Evolutionary conservation across 2,888 invertebrate genomes (phyloP).

Genomic region (Amblyjoppa proteus): DNA sequence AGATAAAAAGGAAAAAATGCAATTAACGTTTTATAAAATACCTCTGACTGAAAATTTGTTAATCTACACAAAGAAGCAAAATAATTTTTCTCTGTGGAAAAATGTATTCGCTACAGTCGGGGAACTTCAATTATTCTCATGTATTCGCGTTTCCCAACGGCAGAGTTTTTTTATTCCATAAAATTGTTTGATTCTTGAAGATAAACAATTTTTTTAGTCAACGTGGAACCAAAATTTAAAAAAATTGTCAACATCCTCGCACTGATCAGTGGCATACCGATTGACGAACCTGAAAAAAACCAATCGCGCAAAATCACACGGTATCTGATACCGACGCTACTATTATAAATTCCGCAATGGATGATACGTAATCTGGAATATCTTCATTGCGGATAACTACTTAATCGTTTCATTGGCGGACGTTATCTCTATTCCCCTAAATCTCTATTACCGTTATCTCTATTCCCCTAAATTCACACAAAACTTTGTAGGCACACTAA

Average conservation of each 20-base stretch:
- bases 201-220: no score
- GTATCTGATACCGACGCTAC: neutral
- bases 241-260: neutral
- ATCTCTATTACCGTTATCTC: neutral
- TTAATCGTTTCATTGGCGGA: neutral
- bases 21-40: no score
- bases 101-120: no score
- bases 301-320: neutral
- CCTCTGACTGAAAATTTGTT: no score
- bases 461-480: neutral
- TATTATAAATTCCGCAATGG: neutral
- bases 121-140: no score
- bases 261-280: neutral
- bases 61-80: no score
- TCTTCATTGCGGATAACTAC: neutral
- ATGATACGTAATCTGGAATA: conserved; percentile 1
- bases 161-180: no score
- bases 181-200: no score
- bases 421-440: neutral
- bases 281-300: neutral
- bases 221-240: no score
- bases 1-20: no score
- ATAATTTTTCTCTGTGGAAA: no score
- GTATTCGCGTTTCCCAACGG: no score
- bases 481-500: neutral